These are phyloP conservation scores for Pionites leucogaster DNA, from an alignment of 2,113 vertebrate genomes.

Conservation along the genomic window DNA sequence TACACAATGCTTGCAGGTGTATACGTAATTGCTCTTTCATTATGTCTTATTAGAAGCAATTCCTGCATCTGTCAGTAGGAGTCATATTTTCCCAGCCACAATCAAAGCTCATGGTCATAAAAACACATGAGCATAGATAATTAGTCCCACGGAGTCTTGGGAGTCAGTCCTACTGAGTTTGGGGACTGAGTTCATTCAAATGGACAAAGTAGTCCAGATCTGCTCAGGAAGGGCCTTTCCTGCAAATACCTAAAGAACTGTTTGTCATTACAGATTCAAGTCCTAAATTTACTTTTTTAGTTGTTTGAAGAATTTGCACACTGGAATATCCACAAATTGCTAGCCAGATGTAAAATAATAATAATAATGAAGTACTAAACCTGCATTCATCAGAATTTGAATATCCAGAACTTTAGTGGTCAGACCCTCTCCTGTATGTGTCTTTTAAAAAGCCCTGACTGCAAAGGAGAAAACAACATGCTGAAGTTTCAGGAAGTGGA, in stretches of 20 bases:
- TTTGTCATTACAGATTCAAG: not conserved
- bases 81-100: not conserved
- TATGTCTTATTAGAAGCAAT: not conserved
- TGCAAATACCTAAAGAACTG: not conserved
- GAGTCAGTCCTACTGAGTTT: not conserved
- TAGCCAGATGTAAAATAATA: not conserved
- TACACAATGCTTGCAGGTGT: not conserved
- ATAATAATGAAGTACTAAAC: not conserved
- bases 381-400: not conserved
- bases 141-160: not conserved
- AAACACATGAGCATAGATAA: not conserved
- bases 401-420: not conserved
- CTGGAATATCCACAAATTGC: not conserved
- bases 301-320: not conserved
- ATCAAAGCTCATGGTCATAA: not conserved
- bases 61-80: not conserved
- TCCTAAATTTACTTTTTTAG: not conserved
- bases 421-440: not conserved
- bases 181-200: not conserved
- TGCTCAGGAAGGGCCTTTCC: not conserved
- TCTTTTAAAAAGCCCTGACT: not conserved
- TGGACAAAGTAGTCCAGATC: not conserved
- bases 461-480: not conserved
- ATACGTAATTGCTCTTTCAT: not conserved
- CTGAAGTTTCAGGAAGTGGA: not conserved